phyloP scores from a whole-genome alignment of 1,140 invertebrate species.

The Leptoteleia sp. region DNA sequence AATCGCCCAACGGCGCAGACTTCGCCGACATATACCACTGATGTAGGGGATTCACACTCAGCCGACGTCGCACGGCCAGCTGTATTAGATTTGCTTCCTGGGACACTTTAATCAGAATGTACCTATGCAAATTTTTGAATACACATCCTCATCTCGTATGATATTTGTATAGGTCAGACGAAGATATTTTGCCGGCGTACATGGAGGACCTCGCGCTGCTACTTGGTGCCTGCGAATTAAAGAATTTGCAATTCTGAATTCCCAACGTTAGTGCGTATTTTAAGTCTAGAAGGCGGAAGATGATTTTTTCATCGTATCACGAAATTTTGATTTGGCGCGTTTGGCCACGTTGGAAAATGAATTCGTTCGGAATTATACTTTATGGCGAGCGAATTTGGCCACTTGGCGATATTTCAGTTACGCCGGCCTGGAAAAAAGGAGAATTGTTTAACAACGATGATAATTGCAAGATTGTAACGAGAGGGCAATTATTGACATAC shows the following conservation, averaged over 20 bases:
- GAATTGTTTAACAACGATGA: slow-evolving; percentile 18
- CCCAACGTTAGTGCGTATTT: slow-evolving; percentile 73
- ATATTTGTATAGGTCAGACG: slow-evolving; percentile 81
- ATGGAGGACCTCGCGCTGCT: slow-evolving; percentile 38
- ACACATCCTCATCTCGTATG: slow-evolving; percentile 78
- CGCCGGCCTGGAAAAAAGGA: neutral
- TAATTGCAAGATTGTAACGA: slow-evolving; percentile 19
- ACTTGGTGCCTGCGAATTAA: slow-evolving; percentile 77
- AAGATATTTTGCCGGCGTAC: slow-evolving; percentile 78
- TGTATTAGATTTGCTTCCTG: slow-evolving; percentile 82
- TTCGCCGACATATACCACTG: slow-evolving; percentile 67
- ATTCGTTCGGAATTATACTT: slow-evolving; percentile 36
- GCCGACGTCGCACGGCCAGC: slow-evolving; percentile 63
- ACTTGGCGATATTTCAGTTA: slow-evolving; percentile 7
- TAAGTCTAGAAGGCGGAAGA: slow-evolving; percentile 49
- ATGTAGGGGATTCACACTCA: slow-evolving; percentile 63
- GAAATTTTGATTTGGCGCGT: slow-evolving; percentile 55
- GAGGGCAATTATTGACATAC: slow-evolving; percentile 32
- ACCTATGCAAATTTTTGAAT: slow-evolving; percentile 83
- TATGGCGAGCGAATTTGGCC: slow-evolving; percentile 6
- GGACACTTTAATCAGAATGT: slow-evolving; percentile 82
- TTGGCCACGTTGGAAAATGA: slow-evolving; percentile 24
- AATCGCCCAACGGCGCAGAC: slow-evolving; percentile 58
- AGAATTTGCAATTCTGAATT: slow-evolving; percentile 82
- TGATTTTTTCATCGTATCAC: slow-evolving; percentile 57